These are phyloP conservation scores for Drosophila testacea DNA, from an alignment of 2,888 invertebrate species.

Conservation along the genomic window DNA sequence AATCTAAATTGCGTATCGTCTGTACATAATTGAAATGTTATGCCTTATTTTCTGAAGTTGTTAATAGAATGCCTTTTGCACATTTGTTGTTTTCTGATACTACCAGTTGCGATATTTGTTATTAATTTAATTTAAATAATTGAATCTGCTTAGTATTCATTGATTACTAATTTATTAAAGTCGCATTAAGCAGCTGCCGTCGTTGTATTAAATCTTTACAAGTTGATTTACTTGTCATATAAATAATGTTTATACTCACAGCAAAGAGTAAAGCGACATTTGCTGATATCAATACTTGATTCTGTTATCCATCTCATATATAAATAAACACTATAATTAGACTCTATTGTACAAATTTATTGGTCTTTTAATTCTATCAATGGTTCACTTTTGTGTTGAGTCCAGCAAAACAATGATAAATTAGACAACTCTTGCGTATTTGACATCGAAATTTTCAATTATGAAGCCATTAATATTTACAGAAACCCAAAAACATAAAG, in stretches of 20 bases:
- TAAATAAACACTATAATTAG: conserved; percentile 1
- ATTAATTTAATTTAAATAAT: conserved; percentile 62
- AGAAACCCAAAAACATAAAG: conserved; percentile 51
- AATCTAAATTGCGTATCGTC: not conserved
- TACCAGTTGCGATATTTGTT: conserved; percentile 13
- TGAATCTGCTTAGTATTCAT: conserved; percentile 67
- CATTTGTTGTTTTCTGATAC: not conserved
- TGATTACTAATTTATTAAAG: conserved; percentile 59
- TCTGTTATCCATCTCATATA: conserved; percentile 1
- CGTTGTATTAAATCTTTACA: conserved; percentile 28
- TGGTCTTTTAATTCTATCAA: conserved; percentile 1
- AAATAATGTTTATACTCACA: conserved; percentile 12
- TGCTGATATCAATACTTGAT: conserved; percentile 9
- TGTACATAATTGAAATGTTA: not conserved
- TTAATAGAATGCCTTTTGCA: not conserved
- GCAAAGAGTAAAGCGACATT: conserved; percentile 1
- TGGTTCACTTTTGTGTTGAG: not conserved
- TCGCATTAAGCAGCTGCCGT: conserved; percentile 35
- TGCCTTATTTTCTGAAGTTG: not conserved
- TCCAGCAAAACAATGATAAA: conserved; percentile 11
- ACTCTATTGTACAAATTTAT: conserved; percentile 3
- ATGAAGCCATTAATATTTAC: conserved; percentile 81
- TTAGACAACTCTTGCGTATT: conserved; percentile 15
- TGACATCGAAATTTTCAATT: conserved; percentile 71
- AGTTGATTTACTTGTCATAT: conserved; percentile 23